Percentiles rank a stretch among this genome's conserved stretches.
phyloP scores from a whole-genome alignment of 2,888 invertebrate genomes.

The Cosmia pyralina region DNA sequence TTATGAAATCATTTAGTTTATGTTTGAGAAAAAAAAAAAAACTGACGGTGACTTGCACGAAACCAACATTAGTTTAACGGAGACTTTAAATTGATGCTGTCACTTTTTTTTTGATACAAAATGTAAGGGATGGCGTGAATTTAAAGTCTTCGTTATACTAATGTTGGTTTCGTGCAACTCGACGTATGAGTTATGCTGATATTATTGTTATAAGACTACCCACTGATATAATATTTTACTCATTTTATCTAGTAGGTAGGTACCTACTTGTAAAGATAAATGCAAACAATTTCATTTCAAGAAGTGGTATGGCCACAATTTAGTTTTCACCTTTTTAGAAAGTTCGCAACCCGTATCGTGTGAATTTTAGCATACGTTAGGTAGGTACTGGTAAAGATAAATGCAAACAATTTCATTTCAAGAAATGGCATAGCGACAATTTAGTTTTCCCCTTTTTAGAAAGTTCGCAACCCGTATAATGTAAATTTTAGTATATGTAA shows the following conservation, averaged over 20 bases:
- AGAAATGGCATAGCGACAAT: too few species aligned
- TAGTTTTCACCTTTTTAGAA: neutral
- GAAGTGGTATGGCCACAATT: too few species aligned
- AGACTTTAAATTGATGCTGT: too few species aligned
- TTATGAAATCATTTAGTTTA: neutral
- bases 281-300: neutral
- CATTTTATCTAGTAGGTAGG: neutral
- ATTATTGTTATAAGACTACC: too few species aligned
- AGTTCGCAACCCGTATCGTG: neutral
- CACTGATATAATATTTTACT: too few species aligned
- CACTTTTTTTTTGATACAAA: too few species aligned
- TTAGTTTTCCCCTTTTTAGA: neutral
- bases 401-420: neutral
- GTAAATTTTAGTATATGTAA: constrained; percentile 6
- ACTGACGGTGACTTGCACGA: too few species aligned
- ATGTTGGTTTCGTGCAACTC: too few species aligned
- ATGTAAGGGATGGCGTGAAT: too few species aligned
- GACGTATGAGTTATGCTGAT: neutral
- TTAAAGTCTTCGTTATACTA: too few species aligned
- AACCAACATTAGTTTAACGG: too few species aligned
- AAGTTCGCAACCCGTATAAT: neutral
- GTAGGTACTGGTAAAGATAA: neutral
- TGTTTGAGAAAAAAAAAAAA: neutral
- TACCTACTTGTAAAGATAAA: neutral
- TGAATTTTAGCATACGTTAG: constrained; percentile 7